phyloP scores from a whole-genome alignment of 2,113 vertebrate genomes.

The Astatoreochromis straeleni region DNA sequence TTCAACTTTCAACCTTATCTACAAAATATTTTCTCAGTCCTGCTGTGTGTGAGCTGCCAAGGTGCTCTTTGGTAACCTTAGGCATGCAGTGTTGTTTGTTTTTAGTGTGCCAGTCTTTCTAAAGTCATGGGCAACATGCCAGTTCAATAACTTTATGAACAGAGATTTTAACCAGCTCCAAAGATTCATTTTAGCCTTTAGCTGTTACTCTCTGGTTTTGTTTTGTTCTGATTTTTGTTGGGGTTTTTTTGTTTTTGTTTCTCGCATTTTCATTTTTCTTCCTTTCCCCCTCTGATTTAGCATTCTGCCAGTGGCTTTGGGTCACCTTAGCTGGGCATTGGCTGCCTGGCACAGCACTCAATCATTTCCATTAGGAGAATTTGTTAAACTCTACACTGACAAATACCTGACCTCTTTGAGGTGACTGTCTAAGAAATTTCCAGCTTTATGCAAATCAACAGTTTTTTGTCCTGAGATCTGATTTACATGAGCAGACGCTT shows the following conservation, averaged over 20 bases:
- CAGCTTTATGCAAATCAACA: not conserved
- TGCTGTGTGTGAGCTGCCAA: not conserved
- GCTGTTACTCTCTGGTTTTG: not conserved
- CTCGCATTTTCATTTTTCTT: not conserved
- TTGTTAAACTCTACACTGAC: not conserved
- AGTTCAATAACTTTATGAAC: not conserved
- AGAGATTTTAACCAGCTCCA: not conserved
- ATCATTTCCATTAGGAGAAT: not conserved
- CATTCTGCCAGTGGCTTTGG: not conserved
- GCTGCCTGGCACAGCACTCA: not conserved
- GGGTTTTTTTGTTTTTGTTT: accelerated
- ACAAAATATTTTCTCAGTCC: not conserved
- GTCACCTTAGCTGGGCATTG: not conserved
- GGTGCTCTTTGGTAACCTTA: not conserved
- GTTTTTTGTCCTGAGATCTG: not conserved
- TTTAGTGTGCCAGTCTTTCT: not conserved
- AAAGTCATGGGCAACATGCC: not conserved
- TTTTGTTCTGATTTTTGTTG: not conserved
- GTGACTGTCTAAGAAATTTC: not conserved
- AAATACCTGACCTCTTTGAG: not conserved
- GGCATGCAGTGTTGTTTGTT: not conserved
- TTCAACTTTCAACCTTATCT: not conserved
- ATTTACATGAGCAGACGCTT: not conserved
- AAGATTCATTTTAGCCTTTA: not conserved
- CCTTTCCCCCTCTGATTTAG: not conserved